Base-by-base conservation (phyloP, 1,140 invertebrate species). In the Cydia amplana region DNA sequence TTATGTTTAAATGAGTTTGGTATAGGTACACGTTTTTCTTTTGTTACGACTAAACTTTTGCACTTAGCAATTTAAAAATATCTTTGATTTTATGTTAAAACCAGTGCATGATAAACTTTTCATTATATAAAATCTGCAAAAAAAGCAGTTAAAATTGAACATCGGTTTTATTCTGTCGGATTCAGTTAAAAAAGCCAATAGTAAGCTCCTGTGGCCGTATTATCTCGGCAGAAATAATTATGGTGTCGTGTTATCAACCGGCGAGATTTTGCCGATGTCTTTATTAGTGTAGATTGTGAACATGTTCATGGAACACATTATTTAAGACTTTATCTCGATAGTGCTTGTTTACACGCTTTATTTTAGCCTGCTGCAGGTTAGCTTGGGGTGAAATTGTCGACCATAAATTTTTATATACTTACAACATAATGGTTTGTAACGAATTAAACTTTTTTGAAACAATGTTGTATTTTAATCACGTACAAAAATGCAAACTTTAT, bases 181-280 rank as follows among this genome's bases (percentile, higher is more conserved):
- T 60, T 60, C 7, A 10, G 18, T 23, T 12, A 60, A 60, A 55
- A 49, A 60, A 23, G 7, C 16, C 55, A 60, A 60, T 60, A 23
- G 7, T 60, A 60, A 23, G 55, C 55, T 60, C 55, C 55, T 6
- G 55, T 20, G 20, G 7, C 9, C 55, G 55, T 4, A 60, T 20
- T 23, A 23, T 60, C 65, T 70, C 28, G 65, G 65, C 16, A 36
- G 65, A 36, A 76, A 83, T 85, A 85, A 85, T 83, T 83, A 85
- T 77, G 79, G 80, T 76, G 75, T 73, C 73, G 78, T 74, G 63
- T 81, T 85, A 85, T 83, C 82, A 80, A 72, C 70, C 18, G 74
- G 73, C 49, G 79, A 85, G 83, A 85, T 85, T 84, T 83, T 73
- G 65, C 75, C 73, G 82, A 85, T 83, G 82, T 82, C 83, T 85